Evolutionary conservation across 2,888 invertebrate genomes (phyloP).

Genomic region (Anarsia innoxiella): DNA sequence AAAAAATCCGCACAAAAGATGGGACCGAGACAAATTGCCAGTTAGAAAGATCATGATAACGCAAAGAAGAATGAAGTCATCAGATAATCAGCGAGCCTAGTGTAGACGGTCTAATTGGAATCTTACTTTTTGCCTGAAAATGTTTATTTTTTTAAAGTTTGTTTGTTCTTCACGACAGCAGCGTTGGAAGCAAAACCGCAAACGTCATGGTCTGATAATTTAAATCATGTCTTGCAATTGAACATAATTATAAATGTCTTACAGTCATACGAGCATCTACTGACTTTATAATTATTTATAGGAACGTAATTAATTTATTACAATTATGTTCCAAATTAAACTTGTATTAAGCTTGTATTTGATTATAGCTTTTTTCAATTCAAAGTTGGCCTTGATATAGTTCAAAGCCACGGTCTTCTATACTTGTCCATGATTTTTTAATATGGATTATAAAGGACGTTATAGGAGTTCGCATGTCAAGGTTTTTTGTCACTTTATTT

Average conservation of each 20-base stretch:
- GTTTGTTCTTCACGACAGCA: too few relatives aligned
- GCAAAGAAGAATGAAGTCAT: constrained; percentile 8
- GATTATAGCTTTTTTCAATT: too few relatives aligned
- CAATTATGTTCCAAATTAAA: too few relatives aligned
- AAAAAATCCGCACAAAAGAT: constrained; percentile 5
- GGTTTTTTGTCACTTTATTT: constrained; percentile 41
- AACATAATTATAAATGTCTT: background rate
- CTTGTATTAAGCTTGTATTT: too few relatives aligned
- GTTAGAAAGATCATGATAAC: constrained; percentile 8
- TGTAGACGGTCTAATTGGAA: background rate
- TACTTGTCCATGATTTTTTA: constrained; percentile 39
- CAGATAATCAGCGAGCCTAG: background rate
- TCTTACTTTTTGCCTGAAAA: background rate
- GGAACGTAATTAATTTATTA: too few relatives aligned
- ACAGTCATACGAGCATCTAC: too few relatives aligned
- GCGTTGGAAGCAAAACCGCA: too few relatives aligned
- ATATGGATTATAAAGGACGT: too few relatives aligned
- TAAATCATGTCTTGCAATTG: background rate
- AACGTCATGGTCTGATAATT: too few relatives aligned
- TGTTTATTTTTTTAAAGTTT: too few relatives aligned
- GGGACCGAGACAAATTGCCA: constrained; percentile 4
- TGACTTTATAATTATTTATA: too few relatives aligned
- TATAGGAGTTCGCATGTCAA: constrained; percentile 37
- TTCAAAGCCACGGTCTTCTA: constrained; percentile 46
- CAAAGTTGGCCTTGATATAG: constrained; percentile 48